phyloP scores from a whole-genome alignment of 2,113 vertebrate species.

The Numida meleagris region DNA sequence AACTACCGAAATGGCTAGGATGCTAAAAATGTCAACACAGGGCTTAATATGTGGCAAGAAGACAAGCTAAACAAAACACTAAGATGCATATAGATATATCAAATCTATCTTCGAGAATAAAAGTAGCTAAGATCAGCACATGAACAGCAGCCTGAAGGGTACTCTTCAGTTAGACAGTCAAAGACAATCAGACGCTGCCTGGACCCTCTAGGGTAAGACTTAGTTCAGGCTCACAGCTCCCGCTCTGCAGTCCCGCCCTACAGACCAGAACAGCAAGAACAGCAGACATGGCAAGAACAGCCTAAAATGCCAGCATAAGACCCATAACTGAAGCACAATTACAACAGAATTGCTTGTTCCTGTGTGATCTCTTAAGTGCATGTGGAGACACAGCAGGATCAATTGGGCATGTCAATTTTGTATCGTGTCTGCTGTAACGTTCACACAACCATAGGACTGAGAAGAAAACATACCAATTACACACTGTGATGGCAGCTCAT shows the following conservation, averaged over 20 bases:
- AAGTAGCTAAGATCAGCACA: background rate
- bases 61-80: background rate
- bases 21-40: background rate
- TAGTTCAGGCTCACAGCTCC: fast-evolving
- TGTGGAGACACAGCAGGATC: fast-evolving
- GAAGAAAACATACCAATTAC: too few relatives aligned
- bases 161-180: background rate
- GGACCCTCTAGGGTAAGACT: background rate
- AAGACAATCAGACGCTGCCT: background rate
- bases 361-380: background rate
- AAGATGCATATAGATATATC: background rate
- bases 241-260: background rate
- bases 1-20: background rate
- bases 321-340: background rate
- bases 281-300: background rate
- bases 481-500: background rate
- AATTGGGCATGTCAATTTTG: fast-evolving
- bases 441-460: background rate
- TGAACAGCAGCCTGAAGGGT: background rate
- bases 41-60: background rate
- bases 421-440: background rate
- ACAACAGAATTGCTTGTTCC: fast-evolving
- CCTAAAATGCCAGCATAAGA: background rate
- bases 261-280: background rate
- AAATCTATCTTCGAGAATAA: background rate